These are phyloP conservation scores for Triops longicaudatus DNA, from an alignment of 1,140 invertebrate species.

Conservation along the genomic window DNA sequence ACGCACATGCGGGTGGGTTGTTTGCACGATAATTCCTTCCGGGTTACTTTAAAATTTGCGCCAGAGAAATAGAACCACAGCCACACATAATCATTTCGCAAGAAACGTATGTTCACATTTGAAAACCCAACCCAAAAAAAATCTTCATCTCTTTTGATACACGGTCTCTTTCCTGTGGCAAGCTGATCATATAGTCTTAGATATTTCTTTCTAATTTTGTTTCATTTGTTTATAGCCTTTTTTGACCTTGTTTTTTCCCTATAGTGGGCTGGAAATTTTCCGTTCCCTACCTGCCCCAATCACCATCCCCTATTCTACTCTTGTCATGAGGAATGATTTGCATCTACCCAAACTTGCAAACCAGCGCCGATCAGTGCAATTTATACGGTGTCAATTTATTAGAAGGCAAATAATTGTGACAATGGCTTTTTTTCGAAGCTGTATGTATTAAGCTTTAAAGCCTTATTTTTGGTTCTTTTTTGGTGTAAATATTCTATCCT, in stretches of 20 bases:
- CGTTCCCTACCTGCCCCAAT: not conserved
- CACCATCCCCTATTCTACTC: conserved; percentile 17
- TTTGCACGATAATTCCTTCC: conserved; percentile 44
- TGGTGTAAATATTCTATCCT: not conserved
- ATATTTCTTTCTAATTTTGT: conserved; percentile 18
- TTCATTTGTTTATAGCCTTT: conserved; percentile 17
- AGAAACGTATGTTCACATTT: not conserved
- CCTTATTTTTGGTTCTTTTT: not conserved
- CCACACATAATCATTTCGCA: not conserved
- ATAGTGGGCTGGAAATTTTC: conserved; percentile 16
- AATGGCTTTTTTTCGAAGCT: not conserved
- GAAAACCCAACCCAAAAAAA: not conserved
- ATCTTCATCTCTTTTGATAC: not conserved
- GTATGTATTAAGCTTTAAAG: conserved; percentile 11
- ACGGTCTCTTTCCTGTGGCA: not conserved
- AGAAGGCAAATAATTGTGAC: not conserved
- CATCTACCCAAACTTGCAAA: conserved; percentile 7
- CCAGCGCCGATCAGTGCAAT: conserved; percentile 13
- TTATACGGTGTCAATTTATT: conserved; percentile 7
- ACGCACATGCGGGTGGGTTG: conserved; percentile 79
- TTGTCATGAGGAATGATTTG: conserved; percentile 3
- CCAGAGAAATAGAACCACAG: not conserved
- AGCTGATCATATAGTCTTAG: not conserved
- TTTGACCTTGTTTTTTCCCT: conserved; percentile 21
- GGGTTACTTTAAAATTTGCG: conserved; percentile 27